Evolutionary conservation across 1,140 invertebrate genomes (phyloP).

Genomic region (Thaumetopoea pityocampa): DNA sequence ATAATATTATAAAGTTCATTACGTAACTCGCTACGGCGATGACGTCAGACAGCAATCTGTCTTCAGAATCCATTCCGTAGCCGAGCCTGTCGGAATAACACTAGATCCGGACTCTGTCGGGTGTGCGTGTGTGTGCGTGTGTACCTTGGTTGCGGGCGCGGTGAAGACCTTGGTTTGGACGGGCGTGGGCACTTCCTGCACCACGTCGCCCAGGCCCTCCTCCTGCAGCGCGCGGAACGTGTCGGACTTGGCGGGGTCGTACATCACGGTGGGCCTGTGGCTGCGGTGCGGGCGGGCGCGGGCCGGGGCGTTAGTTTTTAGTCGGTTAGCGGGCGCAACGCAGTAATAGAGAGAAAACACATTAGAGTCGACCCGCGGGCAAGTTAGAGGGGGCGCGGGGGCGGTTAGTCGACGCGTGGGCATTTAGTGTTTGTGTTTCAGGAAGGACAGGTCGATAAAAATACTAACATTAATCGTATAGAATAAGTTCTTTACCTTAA

Average conservation of each 20-base stretch:
- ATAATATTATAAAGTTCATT: no score
- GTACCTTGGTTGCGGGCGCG: constrained; percentile 77
- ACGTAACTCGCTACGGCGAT: no score
- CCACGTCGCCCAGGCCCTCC: constrained; percentile 77
- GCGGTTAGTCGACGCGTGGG: constrained; percentile 40
- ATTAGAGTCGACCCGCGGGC: constrained; percentile 37
- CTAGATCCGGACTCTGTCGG: no score
- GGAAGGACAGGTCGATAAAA: constrained; percentile 86
- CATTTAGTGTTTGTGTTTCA: constrained; percentile 83
- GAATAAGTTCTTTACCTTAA: constrained; percentile 62
- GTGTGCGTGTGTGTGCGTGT: not conserved
- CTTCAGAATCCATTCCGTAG: no score
- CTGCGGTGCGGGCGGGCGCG: constrained; percentile 34
- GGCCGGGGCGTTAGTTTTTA: constrained; percentile 60
- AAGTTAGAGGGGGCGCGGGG: constrained; percentile 40
- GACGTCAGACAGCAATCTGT: no score
- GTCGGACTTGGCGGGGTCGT: constrained; percentile 90
- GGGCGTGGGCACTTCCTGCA: constrained; percentile 82
- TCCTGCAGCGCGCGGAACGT: constrained; percentile 90
- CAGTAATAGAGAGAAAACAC: constrained; percentile 49
- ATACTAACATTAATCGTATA: constrained; percentile 81
- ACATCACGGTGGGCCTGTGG: constrained; percentile 83
- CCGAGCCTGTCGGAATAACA: no score
- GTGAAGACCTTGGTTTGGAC: constrained; percentile 84
- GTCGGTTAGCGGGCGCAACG: constrained; percentile 68